phyloP scores from a whole-genome alignment of 2,797 vertebrate genomes.

The Cossypha dichroa region DNA sequence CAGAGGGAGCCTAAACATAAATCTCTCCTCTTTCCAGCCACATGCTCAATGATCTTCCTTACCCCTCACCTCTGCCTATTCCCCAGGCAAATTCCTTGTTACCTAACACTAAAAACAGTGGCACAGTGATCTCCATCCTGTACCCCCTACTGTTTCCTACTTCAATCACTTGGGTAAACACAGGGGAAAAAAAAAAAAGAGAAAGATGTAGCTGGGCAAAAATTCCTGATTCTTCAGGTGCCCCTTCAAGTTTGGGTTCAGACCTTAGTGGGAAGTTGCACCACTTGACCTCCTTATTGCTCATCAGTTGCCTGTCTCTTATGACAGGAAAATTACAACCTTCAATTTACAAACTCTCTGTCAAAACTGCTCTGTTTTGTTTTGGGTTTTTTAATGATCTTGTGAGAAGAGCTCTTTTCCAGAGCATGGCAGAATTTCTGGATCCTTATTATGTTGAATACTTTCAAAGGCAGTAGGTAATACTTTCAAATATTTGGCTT shows the following conservation, averaged over 20 bases:
- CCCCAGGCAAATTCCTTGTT: not conserved
- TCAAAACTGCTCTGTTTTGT: not conserved
- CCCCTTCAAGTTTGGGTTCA: not conserved
- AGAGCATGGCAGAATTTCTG: not conserved
- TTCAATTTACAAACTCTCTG: not conserved
- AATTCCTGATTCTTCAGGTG: not conserved
- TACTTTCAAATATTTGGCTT: not conserved
- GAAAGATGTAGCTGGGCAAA: not conserved
- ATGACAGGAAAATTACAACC: not conserved
- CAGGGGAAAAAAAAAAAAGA: not conserved
- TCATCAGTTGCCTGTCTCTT: not conserved
- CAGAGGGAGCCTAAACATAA: not conserved
- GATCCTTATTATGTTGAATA: not conserved
- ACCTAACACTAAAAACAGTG: not conserved
- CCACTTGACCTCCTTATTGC: not conserved
- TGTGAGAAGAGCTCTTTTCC: not conserved
- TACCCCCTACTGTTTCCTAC: not conserved
- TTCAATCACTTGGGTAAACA: not conserved
- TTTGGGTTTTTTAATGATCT: not conserved
- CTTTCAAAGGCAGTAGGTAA: not conserved
- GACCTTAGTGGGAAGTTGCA: not conserved
- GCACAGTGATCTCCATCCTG: not conserved
- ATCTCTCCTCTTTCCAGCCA: not conserved
- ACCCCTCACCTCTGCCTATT: not conserved
- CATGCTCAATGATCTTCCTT: not conserved